phyloP scores from a whole-genome alignment of 2,797 vertebrate genomes.

The Anniella stebbinsi region DNA sequence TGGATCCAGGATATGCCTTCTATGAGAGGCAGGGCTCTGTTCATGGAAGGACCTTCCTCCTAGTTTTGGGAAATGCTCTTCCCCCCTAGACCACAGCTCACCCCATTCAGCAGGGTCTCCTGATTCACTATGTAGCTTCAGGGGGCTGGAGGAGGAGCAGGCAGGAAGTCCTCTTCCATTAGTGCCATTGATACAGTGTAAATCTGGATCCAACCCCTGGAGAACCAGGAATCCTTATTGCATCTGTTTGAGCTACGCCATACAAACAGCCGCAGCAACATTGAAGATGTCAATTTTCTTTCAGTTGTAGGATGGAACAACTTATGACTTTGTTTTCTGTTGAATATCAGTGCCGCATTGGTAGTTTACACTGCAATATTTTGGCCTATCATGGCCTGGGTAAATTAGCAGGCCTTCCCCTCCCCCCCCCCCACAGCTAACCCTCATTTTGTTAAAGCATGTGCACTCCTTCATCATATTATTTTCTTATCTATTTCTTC shows the following conservation, averaged over 20 bases:
- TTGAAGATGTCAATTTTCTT: neutral
- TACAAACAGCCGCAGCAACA: neutral
- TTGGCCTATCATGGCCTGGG: constrained; percentile 30
- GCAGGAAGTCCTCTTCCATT: too few species aligned
- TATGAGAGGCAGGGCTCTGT: too few species aligned
- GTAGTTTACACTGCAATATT: constrained; percentile 7
- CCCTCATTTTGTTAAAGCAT: constrained; percentile 46
- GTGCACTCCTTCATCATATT: constrained; percentile 22
- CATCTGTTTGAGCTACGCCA: neutral
- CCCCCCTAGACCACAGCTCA: too few species aligned
- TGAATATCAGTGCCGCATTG: constrained; percentile 38
- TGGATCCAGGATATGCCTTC: too few species aligned
- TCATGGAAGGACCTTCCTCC: too few species aligned
- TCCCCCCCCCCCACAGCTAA: constrained; percentile 27
- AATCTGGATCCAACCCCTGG: too few species aligned
- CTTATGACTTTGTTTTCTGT: constrained; percentile 22
- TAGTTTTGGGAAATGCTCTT: too few species aligned
- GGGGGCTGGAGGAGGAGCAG: too few species aligned
- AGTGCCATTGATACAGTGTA: too few species aligned
- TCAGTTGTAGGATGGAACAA: neutral
- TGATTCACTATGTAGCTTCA: too few species aligned
- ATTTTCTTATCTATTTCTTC: constrained; percentile 13
- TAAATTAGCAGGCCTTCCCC: constrained; percentile 20
- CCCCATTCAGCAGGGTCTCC: too few species aligned
- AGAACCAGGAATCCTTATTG: neutral